Evolutionary conservation across 37 sponge, comb jelly and placozoan genomes (phyloP).

Genomic region (Haliclona indistincta): DNA sequence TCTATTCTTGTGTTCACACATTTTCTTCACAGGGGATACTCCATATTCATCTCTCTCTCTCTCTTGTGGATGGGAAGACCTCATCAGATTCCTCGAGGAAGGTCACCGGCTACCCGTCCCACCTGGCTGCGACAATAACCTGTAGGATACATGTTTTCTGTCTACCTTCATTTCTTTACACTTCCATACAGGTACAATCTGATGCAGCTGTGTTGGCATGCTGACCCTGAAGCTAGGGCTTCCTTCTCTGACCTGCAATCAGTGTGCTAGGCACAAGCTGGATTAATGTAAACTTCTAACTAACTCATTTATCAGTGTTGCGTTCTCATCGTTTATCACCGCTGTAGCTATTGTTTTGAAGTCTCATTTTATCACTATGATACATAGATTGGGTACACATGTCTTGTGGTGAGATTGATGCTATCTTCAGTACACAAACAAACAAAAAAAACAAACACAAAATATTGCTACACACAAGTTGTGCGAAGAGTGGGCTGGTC

Average conservation of each 20-base stretch:
- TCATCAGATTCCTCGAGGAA: constrained; percentile 22
- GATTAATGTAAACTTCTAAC: background rate
- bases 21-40: constrained; percentile 3
- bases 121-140: constrained; percentile 19
- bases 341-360: background rate
- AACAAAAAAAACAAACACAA: too few species aligned
- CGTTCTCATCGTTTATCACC: background rate
- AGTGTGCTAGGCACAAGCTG: too few species aligned
- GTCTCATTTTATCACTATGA: background rate
- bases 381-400: background rate
- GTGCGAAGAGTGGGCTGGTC: background rate
- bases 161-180: too few species aligned
- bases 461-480: background rate
- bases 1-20: background rate
- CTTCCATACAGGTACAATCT: constrained; percentile 30
- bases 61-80: background rate
- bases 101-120: constrained; percentile 40
- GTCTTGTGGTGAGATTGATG: too few species aligned
- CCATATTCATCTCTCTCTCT: constrained; percentile 17
- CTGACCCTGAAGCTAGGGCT: background rate
- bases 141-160: constrained; percentile 13
- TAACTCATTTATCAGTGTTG: background rate
- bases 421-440: too few species aligned
- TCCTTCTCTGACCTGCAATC: constrained; percentile 13
- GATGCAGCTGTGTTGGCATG: constrained; percentile 31